These are phyloP conservation scores for Brenthis ino DNA, from an alignment of 2,888 invertebrate species.

Conservation along the genomic window DNA sequence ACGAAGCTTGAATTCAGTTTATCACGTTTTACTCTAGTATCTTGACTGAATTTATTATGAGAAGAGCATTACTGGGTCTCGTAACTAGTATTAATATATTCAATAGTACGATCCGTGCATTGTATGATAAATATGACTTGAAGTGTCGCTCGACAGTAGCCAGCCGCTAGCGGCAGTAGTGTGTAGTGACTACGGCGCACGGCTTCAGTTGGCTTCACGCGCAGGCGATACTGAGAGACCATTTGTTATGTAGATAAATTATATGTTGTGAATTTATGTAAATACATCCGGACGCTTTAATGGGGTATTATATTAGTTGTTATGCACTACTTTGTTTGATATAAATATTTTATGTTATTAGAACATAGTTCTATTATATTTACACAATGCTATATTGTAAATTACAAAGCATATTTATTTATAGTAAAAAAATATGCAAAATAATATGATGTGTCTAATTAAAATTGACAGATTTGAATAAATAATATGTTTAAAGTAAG, in stretches of 20 bases:
- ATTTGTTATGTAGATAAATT: conserved; percentile 37
- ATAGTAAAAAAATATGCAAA: not conserved
- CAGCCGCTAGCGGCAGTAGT: conserved; percentile 63
- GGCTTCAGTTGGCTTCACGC: conserved; percentile 75
- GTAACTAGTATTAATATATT: conserved; percentile 28
- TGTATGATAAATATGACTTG: conserved; percentile 55
- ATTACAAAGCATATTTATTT: conserved; percentile 1
- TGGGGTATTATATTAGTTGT: conserved; percentile 24
- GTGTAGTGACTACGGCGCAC: conserved; percentile 77
- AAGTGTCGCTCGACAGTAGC: conserved; percentile 79
- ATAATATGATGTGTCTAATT: not conserved
- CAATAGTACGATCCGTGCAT: conserved; percentile 40
- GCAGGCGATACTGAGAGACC: conserved; percentile 65
- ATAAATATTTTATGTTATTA: conserved; percentile 10
- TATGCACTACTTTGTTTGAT: conserved; percentile 8
- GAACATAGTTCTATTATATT: conserved; percentile 13
- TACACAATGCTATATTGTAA: conserved; percentile 10
- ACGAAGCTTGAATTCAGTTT: too few species aligned
- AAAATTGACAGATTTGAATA: conserved; percentile 7
- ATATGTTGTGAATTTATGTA: conserved; percentile 41
- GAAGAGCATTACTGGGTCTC: conserved; percentile 5
- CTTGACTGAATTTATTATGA: not conserved
- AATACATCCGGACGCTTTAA: conserved; percentile 38
- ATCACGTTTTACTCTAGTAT: not conserved
- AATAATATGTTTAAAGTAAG: conserved; percentile 12